These are phyloP conservation scores for Ceratitis capitata DNA, from an alignment of 1,140 invertebrate species.

Conservation along the genomic window DNA sequence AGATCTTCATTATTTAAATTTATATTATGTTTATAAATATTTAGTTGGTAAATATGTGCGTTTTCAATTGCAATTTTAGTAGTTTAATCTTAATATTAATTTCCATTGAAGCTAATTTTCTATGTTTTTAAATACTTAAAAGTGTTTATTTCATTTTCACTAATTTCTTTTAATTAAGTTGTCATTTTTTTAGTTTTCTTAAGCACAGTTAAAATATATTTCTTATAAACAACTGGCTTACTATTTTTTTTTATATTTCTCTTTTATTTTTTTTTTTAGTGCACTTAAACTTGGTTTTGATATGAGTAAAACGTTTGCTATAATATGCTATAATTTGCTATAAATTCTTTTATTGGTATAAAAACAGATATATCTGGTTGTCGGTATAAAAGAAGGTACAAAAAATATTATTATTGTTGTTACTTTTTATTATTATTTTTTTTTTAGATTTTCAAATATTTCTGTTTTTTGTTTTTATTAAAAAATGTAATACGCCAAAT, in stretches of 20 bases:
- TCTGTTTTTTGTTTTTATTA: background rate
- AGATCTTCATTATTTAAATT: conserved; percentile 2
- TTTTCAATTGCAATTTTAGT: background rate
- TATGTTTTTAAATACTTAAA: background rate
- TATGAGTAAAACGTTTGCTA: background rate
- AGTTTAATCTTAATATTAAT: background rate
- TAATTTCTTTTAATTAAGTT: background rate
- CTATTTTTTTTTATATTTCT: background rate
- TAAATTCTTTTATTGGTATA: conserved; percentile 11
- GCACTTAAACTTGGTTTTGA: background rate
- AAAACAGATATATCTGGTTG: conserved; percentile 23
- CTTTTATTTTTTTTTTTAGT: background rate
- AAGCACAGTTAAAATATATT: no score
- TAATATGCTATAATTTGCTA: background rate
- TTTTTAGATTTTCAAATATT: no score
- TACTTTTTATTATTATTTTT: background rate
- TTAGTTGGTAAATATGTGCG: background rate
- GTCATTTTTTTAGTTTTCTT: background rate
- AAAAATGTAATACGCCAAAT: background rate
- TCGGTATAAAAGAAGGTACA: conserved; percentile 33
- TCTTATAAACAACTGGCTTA: no score
- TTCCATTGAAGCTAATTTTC: background rate
- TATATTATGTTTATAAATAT: background rate
- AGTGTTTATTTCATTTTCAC: background rate
- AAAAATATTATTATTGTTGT: background rate